Base-by-base conservation (phyloP, 2,797 vertebrate species). In the Pempheris klunzingeri region DNA sequence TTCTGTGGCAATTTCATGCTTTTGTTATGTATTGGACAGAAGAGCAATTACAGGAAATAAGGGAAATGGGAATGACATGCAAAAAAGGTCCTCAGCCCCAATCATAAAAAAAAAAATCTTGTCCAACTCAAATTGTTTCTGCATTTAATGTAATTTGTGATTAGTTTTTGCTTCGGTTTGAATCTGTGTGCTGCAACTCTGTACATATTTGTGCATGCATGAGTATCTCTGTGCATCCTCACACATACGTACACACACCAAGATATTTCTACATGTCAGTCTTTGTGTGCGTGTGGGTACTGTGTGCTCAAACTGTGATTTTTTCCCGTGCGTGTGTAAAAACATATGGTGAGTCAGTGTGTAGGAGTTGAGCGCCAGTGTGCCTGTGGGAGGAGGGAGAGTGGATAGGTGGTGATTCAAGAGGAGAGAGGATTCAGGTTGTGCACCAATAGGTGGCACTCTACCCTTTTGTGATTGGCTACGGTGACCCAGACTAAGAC, bases 381-480 rank as follows among this genome's bases (percentile, higher is more conserved):
- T 73, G 67, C 86, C 68, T 71, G 82, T 73, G 82, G 87, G 87
- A 80, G 82, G 79, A 86, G 78, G 68, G 62, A 72, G 65, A 57
- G 72, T 26, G 52, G 53, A 71, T 38, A 47, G 54, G 52, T 61
- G 75, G 79, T 30, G 78, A 43, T 26, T n/a, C 72, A 69, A 80
- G 70, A 77, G 52, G 60, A 78, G 61, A 71, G 72, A 84, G 84
- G 86, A 90, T 92, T 82, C 62, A 76, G 89, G 74, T 80, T 90
- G 77, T 84, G 75, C 80, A 90, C 94, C 95, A 94, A 94, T 94
- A 95, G 94, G 93, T 94, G 94, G 94, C 94, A 94, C 94, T 93
- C 90, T 95, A 93, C 92, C 90, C 94, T 95, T 93, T 94, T 84
- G 72, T 94, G 91, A 94, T 91, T 90, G 78, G 83, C 80, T 86